These are phyloP conservation scores for Coremacera marginata DNA, from an alignment of 2,888 invertebrate species.

Conservation along the genomic window DNA sequence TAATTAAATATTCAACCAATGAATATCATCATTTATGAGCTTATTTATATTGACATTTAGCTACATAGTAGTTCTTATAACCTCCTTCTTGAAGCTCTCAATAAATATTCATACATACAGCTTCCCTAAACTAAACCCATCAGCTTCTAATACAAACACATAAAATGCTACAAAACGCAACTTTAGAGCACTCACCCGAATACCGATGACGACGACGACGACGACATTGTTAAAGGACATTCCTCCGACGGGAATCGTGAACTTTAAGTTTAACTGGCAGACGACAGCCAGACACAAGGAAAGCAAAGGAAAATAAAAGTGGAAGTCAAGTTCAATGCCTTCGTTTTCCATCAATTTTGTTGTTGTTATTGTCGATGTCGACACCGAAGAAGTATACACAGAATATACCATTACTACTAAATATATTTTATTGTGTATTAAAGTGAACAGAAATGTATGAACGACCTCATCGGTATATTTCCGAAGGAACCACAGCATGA, in stretches of 20 bases:
- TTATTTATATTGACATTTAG: not conserved
- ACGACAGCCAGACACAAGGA: conserved; percentile 16
- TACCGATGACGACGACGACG: not conserved
- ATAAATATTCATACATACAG: no score
- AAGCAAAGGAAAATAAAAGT: conserved; percentile 1
- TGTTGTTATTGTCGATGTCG: not conserved
- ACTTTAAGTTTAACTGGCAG: conserved; percentile 6
- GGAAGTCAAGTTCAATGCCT: conserved; percentile 22
- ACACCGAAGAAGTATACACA: not conserved
- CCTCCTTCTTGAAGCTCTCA: no score
- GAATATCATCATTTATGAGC: not conserved
- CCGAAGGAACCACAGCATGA: no score
- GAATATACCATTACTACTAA: no score
- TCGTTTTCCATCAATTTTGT: not conserved
- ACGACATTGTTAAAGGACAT: not conserved
- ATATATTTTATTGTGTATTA: no score
- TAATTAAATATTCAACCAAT: not conserved
- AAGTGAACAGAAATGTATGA: no score
- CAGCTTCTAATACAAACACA: no score
- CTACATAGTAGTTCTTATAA: no score
- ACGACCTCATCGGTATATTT: no score
- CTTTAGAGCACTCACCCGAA: no score
- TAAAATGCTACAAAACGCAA: no score
- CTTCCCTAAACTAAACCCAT: no score
- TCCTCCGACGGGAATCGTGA: conserved; percentile 3